Evolutionary conservation across 1,140 invertebrate genomes (phyloP), one percentile per base, ranked within the genome.

Genomic region (Trichonephila clavipes): DNA sequence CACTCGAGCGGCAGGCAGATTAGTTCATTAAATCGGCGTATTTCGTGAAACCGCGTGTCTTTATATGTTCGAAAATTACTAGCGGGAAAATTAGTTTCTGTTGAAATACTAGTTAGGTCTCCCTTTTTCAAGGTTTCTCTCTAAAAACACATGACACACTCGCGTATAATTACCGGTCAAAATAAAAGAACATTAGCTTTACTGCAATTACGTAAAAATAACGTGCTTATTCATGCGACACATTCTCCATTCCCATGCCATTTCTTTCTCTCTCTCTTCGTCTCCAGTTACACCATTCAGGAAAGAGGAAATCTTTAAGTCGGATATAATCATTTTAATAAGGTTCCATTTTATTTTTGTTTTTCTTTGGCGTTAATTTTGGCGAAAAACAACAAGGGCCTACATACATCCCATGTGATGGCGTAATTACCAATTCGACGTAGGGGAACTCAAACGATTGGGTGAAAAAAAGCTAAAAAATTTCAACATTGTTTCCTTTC

Each of bases 221-320:
- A 83, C 91, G 91, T 92, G 91, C 64, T 92, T 87, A 92, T 86
- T 77, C 91, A 92, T 21, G 91, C 91, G 91, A 77, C 51, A 28
- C 82, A 87, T 92, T 83, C 58, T 21, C 40, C 61, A 59, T 83
- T 77, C 72, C 19, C 81, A 91, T 83, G 21, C 61, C 62, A n/a
- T 44, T 16, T 19, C 34, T 64, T 66, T 66, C 19, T 77, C 16
- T 72, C 28, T 34, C 14, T 72, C 3, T 34, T 16, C 6, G 62
- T 24, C 14, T 85, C n/a, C 69, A 77, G 64, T 51, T 58, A 19
- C 62, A 87, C 83, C 24, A 69, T 87, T 69, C 81, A 59, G 91
- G 91, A 92, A 92, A 92, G 58, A 92, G 91, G 91, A 92, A 92
- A 92, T 92, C 87, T 87, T 92, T 61, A 92, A 85, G 83, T 61